These are phyloP conservation scores for Rhyacophila evoluta DNA, from an alignment of 2,888 invertebrate species.

Conservation along the genomic window DNA sequence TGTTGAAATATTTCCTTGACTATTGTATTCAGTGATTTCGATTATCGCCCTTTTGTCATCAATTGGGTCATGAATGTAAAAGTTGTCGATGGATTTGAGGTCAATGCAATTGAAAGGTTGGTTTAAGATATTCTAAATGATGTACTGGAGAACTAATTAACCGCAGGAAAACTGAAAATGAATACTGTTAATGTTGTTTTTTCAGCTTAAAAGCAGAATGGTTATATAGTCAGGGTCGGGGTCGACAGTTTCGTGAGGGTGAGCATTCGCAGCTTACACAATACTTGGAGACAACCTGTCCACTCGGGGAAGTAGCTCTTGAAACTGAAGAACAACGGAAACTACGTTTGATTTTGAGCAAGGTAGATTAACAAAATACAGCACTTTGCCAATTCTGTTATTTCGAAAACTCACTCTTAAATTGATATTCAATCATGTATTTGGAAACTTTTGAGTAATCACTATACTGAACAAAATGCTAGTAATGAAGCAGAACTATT, in stretches of 20 bases:
- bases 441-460: too few species aligned
- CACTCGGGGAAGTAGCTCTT: slow-evolving; percentile 82
- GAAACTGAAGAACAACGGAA: slow-evolving; percentile 91
- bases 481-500: too few species aligned
- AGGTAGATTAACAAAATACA: slow-evolving; percentile 63
- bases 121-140: background rate
- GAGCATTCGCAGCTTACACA: slow-evolving; percentile 85
- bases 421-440: too few species aligned
- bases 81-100: slow-evolving; percentile 88
- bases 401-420: too few species aligned
- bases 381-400: too few species aligned
- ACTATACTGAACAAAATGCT: too few species aligned
- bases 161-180: background rate
- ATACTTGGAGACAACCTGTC: slow-evolving; percentile 87
- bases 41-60: slow-evolving; percentile 91
- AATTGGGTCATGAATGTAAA: slow-evolving; percentile 94
- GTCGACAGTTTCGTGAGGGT: slow-evolving; percentile 87
- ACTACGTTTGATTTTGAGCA: slow-evolving; percentile 85
- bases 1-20: slow-evolving; percentile 61
- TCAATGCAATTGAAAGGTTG: slow-evolving; percentile 92
- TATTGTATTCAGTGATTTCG: slow-evolving; percentile 78
- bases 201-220: slow-evolving; percentile 91
- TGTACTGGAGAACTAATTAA: background rate
- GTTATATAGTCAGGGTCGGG: slow-evolving; percentile 95
- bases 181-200: slow-evolving; percentile 31